Evolutionary conservation across 2,797 vertebrate species (phyloP).

Genomic region (Trachops cirrhosus): DNA sequence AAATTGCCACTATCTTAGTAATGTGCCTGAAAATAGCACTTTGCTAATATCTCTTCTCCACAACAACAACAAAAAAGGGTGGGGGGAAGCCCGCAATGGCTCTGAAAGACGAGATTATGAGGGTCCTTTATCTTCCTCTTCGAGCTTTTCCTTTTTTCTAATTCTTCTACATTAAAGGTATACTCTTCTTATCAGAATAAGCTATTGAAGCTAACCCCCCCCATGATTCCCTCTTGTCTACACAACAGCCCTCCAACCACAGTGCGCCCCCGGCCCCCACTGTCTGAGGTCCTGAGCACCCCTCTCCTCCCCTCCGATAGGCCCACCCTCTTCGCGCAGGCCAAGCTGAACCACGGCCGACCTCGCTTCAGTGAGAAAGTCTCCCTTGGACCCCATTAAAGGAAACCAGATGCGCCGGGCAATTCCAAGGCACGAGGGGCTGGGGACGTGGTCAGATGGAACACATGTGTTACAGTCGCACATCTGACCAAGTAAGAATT

Average conservation of each 20-base stretch:
- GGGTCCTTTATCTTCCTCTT: neutral
- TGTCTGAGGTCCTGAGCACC: neutral
- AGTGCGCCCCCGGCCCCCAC: too few species aligned
- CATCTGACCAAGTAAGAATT: neutral
- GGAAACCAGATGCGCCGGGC: neutral
- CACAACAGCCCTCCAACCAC: neutral
- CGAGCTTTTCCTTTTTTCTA: neutral
- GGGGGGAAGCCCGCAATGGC: too few species aligned
- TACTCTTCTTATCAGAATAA: neutral
- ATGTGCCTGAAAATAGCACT: neutral
- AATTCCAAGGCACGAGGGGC: neutral
- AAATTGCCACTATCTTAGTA: neutral
- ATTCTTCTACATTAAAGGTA: neutral
- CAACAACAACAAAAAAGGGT: fast-evolving
- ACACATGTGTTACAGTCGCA: neutral
- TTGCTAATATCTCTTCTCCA: neutral
- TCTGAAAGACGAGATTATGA: neutral
- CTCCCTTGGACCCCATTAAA: neutral
- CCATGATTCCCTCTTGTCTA: neutral
- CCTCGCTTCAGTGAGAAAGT: neutral
- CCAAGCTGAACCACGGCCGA: neutral
- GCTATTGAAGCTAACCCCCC: neutral
- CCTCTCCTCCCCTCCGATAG: neutral
- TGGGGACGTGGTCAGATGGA: neutral
- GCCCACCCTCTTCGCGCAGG: neutral